Percentiles rank a stretch among this genome's conserved stretches.
Conservation (phyloP, 1,140 invertebrate genomes). For the Bombus haemorrhoidalis region DNA sequence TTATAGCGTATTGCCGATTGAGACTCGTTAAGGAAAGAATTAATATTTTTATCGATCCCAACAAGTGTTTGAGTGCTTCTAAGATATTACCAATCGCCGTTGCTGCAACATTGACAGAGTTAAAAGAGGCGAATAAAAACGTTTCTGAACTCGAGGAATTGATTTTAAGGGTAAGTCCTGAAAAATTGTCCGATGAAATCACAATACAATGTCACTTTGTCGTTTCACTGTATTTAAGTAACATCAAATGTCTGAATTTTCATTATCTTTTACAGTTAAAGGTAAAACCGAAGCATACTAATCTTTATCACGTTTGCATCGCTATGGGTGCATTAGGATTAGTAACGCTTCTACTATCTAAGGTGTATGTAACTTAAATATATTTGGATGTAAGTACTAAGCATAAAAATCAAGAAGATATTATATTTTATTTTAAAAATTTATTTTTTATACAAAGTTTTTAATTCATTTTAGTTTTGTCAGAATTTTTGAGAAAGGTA, state of each 20-base stretch:
- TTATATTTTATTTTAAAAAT: not conserved
- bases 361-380: conserved; percentile 12
- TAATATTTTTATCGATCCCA: conserved; percentile 37
- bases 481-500: not conserved
- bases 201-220: not conserved
- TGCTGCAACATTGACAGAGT: conserved; percentile 25
- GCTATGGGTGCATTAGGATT: conserved; percentile 30
- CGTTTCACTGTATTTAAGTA: not conserved
- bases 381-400: not conserved
- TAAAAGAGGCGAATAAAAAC: conserved; percentile 23
- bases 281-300: conserved; percentile 6
- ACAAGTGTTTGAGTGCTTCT: conserved; percentile 49
- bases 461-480: not conserved
- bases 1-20: conserved; percentile 38
- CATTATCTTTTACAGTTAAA: not conserved
- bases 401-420: not conserved
- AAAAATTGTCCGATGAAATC: no score
- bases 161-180: conserved; percentile 14
- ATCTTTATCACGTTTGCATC: not conserved
- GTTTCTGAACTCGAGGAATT: conserved; percentile 35
- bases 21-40: conserved; percentile 27
- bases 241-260: not conserved
- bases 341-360: conserved; percentile 34
- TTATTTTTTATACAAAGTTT: not conserved
- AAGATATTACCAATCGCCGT: conserved; percentile 10